These are phyloP conservation scores for Semnornis frantzii DNA, from an alignment of 2,113 vertebrate species.

Conservation along the genomic window DNA sequence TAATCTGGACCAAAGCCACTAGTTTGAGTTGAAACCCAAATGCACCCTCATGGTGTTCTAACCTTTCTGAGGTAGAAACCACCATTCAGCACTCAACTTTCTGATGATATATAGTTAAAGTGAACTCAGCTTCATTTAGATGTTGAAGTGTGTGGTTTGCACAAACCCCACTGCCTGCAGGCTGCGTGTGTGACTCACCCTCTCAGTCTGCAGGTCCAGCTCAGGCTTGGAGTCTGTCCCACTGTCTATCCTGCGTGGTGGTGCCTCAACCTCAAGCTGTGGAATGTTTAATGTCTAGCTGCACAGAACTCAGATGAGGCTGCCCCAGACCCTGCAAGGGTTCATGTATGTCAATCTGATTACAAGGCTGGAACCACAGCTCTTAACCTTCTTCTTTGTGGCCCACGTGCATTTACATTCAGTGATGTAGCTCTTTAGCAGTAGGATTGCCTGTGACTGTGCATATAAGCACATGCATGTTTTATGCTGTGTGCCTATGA, in stretches of 20 bases:
- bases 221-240: background rate
- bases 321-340: background rate
- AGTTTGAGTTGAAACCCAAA: background rate
- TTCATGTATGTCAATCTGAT: background rate
- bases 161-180: background rate
- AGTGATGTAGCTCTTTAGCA: background rate
- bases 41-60: background rate
- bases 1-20: background rate
- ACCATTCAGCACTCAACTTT: background rate
- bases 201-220: background rate
- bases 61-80: conserved; percentile 15
- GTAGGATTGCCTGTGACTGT: background rate
- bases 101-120: accelerated
- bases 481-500: background rate
- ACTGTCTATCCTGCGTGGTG: background rate
- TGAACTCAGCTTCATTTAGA: background rate
- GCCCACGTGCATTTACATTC: background rate
- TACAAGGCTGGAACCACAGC: background rate
- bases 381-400: background rate
- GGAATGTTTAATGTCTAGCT: background rate
- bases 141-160: background rate
- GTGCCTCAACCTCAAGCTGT: background rate
- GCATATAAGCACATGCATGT: background rate
- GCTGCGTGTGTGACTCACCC: background rate
- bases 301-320: background rate